Evolutionary conservation across 2,888 invertebrate species (phyloP).

Genomic region (Tupiocoris notatus): DNA sequence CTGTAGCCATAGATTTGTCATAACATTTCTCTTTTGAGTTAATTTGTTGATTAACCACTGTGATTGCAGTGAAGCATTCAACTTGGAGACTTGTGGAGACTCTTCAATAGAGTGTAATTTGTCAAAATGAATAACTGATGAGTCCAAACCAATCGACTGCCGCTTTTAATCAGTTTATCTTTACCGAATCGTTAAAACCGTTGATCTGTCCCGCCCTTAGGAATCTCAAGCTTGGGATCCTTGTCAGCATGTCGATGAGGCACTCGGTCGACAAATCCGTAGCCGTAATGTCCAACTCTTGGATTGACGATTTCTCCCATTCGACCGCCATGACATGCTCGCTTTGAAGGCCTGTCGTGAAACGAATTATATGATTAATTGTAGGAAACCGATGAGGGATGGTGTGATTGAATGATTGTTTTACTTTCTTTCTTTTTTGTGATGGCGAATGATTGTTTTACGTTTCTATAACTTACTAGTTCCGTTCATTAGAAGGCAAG

Average conservation of each 20-base stretch:
- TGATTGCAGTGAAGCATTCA: too few species aligned
- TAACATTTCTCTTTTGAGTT: too few species aligned
- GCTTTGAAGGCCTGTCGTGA: slow-evolving; percentile 51
- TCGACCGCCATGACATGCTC: slow-evolving; percentile 93
- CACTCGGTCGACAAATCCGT: slow-evolving; percentile 94
- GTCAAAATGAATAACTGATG: not conserved
- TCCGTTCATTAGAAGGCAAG: slow-evolving; percentile 92
- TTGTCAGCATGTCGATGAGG: slow-evolving; percentile 84
- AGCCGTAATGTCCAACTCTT: slow-evolving; percentile 94
- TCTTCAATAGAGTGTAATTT: too few species aligned
- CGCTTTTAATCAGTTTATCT: slow-evolving; percentile 14
- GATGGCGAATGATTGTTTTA: too few species aligned
- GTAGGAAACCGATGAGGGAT: too few species aligned
- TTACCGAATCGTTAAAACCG: slow-evolving; percentile 89
- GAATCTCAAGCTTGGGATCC: slow-evolving; percentile 82
- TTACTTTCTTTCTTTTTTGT: too few species aligned
- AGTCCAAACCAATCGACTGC: not conserved
- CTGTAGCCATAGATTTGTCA: too few species aligned
- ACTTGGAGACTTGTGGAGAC: too few species aligned
- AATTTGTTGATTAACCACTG: too few species aligned
- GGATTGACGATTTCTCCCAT: slow-evolving; percentile 94
- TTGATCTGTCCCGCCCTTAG: slow-evolving; percentile 95
- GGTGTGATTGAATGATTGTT: too few species aligned
- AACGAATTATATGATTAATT: too few species aligned
- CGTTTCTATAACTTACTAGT: slow-evolving; percentile 88